Percentiles rank a stretch among this genome's conserved stretches.
Conservation (phyloP, 1,140 invertebrate genomes). For the Solenopsis fugax region DNA sequence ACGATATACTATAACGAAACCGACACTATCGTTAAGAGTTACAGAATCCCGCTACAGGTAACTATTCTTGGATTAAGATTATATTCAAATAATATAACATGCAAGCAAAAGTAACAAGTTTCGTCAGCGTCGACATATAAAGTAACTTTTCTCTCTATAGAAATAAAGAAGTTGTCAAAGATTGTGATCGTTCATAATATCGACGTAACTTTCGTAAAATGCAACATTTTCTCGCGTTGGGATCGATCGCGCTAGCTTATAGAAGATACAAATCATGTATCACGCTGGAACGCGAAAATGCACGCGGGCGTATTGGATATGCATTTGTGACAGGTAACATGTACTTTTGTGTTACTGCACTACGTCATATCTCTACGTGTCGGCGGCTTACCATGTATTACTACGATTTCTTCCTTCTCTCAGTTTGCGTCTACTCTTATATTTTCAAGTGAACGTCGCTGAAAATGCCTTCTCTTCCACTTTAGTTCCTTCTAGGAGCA, state of each 20-base stretch:
- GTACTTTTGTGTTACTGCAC: conserved; percentile 10
- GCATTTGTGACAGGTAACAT: conserved; percentile 29
- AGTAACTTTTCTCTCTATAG: neutral
- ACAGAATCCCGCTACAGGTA: too few species aligned
- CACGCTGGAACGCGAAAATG: neutral
- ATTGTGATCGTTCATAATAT: neutral
- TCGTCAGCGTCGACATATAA: neutral
- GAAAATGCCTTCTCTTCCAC: conserved; percentile 17
- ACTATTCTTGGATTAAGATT: too few species aligned
- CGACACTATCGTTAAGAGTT: too few species aligned
- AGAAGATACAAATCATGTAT: conserved; percentile 25
- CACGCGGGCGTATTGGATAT: neutral
- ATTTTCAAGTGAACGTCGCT: conserved; percentile 31
- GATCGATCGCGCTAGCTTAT: neutral
- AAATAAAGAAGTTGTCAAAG: conserved; percentile 5
- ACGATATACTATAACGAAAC: too few species aligned
- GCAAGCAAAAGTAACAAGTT: neutral
- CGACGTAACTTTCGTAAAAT: conserved; percentile 16
- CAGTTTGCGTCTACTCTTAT: neutral
- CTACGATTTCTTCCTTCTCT: conserved; percentile 16
- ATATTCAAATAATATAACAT: too few species aligned
- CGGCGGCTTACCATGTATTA: conserved; percentile 10
- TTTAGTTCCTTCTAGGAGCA: conserved; percentile 1
- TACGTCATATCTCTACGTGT: conserved; percentile 10
- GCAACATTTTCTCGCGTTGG: conserved; percentile 9